A percentile compares a stretch with the other conserved stretches of the same genome.
Conservation (phyloP, 2,888 invertebrate species). For the Hartigia nigra region DNA sequence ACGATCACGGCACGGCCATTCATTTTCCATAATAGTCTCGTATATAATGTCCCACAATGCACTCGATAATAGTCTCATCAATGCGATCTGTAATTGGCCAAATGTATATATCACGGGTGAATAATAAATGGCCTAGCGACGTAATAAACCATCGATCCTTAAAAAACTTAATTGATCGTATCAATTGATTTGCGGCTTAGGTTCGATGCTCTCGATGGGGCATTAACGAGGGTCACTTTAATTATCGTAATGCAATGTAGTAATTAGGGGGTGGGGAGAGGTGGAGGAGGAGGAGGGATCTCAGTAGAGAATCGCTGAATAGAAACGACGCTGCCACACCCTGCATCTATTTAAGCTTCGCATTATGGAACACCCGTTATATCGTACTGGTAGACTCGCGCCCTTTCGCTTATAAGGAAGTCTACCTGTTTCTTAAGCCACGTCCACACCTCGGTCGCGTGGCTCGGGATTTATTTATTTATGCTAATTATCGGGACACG, state of each 20-base stretch:
- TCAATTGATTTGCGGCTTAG: not conserved
- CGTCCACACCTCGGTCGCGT: not conserved
- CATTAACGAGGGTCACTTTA: not conserved
- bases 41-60: not conserved
- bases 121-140: not conserved
- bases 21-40: not conserved
- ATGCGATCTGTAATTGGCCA: not conserved
- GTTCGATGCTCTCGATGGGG: not conserved
- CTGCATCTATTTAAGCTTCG: not conserved
- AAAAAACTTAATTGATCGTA: not conserved
- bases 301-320: not conserved
- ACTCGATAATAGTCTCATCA: not conserved
- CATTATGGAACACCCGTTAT: not conserved
- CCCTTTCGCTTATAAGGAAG: not conserved
- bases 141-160: not conserved
- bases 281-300: too few species aligned
- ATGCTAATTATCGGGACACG: not conserved
- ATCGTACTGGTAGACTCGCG: not conserved
- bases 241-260: not conserved
- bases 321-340: not conserved
- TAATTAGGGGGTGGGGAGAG: too few species aligned
- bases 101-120: not conserved
- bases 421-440: not conserved
- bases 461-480: not conserved
- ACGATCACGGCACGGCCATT: not conserved